phyloP scores from a whole-genome alignment of 1,140 invertebrate genomes.

The Papilio aristodemus region DNA sequence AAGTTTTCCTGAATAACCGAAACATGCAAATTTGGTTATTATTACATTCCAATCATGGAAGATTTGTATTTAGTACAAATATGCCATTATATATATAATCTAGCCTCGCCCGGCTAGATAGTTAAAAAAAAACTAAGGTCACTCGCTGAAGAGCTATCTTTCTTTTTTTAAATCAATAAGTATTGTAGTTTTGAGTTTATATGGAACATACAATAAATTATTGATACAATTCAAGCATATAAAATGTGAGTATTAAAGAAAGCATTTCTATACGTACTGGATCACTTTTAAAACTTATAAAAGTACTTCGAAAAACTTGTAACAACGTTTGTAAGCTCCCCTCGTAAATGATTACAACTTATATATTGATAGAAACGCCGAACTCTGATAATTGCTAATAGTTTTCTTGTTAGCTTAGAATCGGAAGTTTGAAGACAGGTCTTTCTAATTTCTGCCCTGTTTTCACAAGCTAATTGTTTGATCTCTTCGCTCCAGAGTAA shows the following conservation, averaged over 20 bases:
- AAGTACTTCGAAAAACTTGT: constrained; percentile 7
- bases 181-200: no score
- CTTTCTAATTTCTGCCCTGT: constrained; percentile 16
- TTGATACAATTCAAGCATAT: no score
- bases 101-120: no score
- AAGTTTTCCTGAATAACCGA: not conserved
- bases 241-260: not conserved
- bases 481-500: constrained; percentile 12
- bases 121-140: no score
- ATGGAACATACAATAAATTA: no score
- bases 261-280: not conserved
- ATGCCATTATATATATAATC: no score
- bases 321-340: constrained; percentile 25
- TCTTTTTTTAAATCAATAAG: no score
- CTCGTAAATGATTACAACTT: constrained; percentile 26
- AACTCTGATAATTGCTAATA: constrained; percentile 33
- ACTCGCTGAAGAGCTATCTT: no score
- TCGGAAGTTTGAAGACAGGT: constrained; percentile 26
- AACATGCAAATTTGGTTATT: not conserved
- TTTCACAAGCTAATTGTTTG: constrained; percentile 26
- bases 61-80: no score
- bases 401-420: constrained; percentile 33
- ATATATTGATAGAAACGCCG: constrained; percentile 28
- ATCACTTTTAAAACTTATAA: constrained; percentile 22
- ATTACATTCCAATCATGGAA: not conserved